Percentiles rank a stretch among this genome's conserved stretches.
These are phyloP conservation scores for Xestia c-nigrum DNA, from an alignment of 2,888 invertebrate species.

Conservation along the genomic window DNA sequence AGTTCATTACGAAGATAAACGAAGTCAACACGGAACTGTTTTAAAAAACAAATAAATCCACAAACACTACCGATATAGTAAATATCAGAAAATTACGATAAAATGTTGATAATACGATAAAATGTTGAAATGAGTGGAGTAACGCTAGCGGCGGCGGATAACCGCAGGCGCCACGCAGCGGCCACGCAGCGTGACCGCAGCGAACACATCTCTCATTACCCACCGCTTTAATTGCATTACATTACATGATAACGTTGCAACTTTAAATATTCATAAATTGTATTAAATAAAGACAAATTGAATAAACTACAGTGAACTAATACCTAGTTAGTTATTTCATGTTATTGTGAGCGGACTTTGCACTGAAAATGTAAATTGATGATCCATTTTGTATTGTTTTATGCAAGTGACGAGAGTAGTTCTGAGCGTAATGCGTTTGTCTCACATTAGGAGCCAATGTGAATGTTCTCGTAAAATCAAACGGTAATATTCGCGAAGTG, in stretches of 20 bases:
- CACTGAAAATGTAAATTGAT: conserved; percentile 29
- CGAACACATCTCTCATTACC: conserved; percentile 50
- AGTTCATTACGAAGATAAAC: conserved; percentile 7
- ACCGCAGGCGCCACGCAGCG: conserved; percentile 51
- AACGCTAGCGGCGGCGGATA: conserved; percentile 5
- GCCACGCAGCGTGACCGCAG: conserved; percentile 42
- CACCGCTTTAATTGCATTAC: conserved; percentile 55
- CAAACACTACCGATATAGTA: conserved; percentile 8
- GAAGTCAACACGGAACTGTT: neutral
- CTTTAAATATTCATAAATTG: conserved; percentile 52
- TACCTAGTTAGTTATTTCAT: conserved; percentile 19
- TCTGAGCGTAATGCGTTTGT: conserved; percentile 7
- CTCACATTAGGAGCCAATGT: conserved; percentile 4
- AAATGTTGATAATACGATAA: conserved; percentile 50
- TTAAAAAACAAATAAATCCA: conserved; percentile 20
- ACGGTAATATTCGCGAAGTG: conserved; percentile 34
- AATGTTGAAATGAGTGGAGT: conserved; percentile 40
- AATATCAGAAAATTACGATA: conserved; percentile 43
- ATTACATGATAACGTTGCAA: conserved; percentile 38
- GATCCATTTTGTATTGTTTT: conserved; percentile 13
- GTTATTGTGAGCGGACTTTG: conserved; percentile 23
- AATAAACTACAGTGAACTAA: conserved; percentile 45
- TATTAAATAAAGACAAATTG: conserved; percentile 40
- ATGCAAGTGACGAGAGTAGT: neutral
- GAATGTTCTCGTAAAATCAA: conserved; percentile 16